phyloP scores from a whole-genome alignment of 2,797 vertebrate genomes.

The Fratercula arctica region DNA sequence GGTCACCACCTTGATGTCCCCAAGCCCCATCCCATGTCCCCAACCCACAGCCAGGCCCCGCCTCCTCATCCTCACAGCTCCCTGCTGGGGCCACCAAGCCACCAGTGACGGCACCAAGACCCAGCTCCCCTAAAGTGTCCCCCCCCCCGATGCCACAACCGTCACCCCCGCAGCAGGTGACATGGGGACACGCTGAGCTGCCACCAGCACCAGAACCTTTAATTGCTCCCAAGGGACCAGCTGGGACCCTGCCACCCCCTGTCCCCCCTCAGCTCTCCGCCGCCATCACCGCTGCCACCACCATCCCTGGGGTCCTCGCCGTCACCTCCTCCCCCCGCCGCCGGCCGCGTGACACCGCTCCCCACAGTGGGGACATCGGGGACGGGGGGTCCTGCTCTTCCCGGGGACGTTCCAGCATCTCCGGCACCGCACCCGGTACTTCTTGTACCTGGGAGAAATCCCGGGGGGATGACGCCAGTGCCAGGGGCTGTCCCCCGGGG shows the following conservation, averaged over 20 bases:
- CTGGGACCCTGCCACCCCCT: neutral
- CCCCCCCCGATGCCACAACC: neutral
- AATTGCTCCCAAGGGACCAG: neutral
- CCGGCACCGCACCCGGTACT: conserved; percentile 87
- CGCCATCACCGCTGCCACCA: neutral
- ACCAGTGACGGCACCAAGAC: neutral
- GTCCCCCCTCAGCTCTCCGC: too few species aligned
- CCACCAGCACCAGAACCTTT: neutral
- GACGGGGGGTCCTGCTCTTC: conserved; percentile 82
- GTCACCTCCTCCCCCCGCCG: neutral
- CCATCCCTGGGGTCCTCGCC: neutral
- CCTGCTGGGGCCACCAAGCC: neutral
- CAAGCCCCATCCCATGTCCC: neutral
- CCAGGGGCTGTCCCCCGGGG: too few species aligned
- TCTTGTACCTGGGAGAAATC: conserved; percentile 84
- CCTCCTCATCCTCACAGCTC: neutral
- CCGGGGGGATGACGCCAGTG: neutral
- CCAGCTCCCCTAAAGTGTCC: neutral
- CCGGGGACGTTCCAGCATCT: conserved; percentile 90
- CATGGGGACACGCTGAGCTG: neutral
- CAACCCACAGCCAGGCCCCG: neutral
- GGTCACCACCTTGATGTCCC: too few species aligned
- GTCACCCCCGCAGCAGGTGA: neutral
- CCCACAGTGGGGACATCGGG: conserved; percentile 84
- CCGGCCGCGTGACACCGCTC: neutral